Evolutionary conservation across 2,113 vertebrate genomes (phyloP).

Genomic region (Oryzias curvinotus): DNA sequence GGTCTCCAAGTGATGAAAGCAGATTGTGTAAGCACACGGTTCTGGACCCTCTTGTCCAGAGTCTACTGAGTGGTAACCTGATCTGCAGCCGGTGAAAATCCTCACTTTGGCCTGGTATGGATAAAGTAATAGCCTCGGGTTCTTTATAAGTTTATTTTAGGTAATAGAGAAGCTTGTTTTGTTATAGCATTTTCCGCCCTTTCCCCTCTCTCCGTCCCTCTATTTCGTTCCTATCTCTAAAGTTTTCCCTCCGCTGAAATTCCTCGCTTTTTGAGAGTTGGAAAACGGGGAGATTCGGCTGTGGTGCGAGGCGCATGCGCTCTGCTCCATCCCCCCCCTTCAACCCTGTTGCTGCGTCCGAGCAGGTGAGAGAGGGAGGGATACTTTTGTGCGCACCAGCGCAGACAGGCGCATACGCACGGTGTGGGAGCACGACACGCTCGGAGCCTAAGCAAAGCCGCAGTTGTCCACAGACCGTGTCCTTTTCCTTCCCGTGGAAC

Average conservation of each 20-base stretch:
- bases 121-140: conserved; percentile 83
- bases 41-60: conserved; percentile 63
- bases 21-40: conserved; percentile 64
- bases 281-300: conserved; percentile 67
- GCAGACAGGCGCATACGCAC: conserved; percentile 37
- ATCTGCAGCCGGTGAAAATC: conserved; percentile 68
- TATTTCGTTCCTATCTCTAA: conserved; percentile 60
- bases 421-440: conserved; percentile 52
- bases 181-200: conserved; percentile 77
- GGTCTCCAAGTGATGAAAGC: conserved; percentile 66
- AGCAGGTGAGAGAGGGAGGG: conserved; percentile 75
- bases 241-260: conserved; percentile 76
- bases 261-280: conserved; percentile 49
- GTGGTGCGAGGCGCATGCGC: conserved; percentile 85
- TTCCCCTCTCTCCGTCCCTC: conserved; percentile 37
- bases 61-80: conserved; percentile 68
- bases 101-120: conserved; percentile 80
- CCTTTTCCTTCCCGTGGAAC: conserved; percentile 46
- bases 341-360: conserved; percentile 46
- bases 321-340: conserved; percentile 6
- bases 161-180: conserved; percentile 88
- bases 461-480: conserved; percentile 42
- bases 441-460: conserved; percentile 35
- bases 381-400: conserved; percentile 46
- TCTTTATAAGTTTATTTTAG: conserved; percentile 91